phyloP scores from a whole-genome alignment of 2,797 vertebrate species.

The Triplophysa bombifrons region DNA sequence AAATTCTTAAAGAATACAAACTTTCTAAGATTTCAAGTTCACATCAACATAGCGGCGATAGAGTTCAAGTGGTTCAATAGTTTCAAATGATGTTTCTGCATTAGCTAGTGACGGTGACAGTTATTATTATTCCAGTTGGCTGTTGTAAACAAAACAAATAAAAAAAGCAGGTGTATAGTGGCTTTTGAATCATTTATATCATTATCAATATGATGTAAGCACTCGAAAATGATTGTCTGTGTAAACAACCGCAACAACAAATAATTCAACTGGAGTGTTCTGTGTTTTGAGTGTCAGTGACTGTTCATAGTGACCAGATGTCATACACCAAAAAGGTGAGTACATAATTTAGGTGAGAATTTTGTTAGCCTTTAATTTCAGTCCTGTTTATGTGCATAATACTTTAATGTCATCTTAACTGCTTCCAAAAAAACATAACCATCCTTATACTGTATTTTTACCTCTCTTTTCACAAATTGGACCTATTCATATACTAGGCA shows the following conservation, averaged over 20 bases:
- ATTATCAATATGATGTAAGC: background rate
- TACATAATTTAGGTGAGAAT: too few relatives aligned
- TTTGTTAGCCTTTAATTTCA: too few relatives aligned
- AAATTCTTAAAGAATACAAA: too few relatives aligned
- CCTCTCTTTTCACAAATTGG: background rate
- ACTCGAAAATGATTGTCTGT: background rate
- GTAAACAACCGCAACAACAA: background rate
- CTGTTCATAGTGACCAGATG: background rate
- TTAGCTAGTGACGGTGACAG: background rate
- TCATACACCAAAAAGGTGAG: background rate
- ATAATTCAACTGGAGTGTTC: background rate
- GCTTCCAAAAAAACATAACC: background rate
- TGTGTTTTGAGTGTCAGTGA: background rate
- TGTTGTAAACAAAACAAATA: background rate
- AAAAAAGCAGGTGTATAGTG: background rate
- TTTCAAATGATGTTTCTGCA: background rate
- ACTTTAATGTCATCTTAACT: background rate
- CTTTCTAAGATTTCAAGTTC: background rate
- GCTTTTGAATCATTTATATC: background rate
- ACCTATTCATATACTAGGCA: too few relatives aligned
- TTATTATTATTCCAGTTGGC: background rate
- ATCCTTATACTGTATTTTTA: background rate
- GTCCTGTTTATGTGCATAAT: too few relatives aligned
- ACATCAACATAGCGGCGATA: background rate
- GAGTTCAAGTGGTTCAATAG: background rate